Percentiles rank a stretch among this genome's conserved stretches.
Evolutionary conservation across 2,797 vertebrate species (phyloP).

Genomic region (Pseudochirops corinnae): DNA sequence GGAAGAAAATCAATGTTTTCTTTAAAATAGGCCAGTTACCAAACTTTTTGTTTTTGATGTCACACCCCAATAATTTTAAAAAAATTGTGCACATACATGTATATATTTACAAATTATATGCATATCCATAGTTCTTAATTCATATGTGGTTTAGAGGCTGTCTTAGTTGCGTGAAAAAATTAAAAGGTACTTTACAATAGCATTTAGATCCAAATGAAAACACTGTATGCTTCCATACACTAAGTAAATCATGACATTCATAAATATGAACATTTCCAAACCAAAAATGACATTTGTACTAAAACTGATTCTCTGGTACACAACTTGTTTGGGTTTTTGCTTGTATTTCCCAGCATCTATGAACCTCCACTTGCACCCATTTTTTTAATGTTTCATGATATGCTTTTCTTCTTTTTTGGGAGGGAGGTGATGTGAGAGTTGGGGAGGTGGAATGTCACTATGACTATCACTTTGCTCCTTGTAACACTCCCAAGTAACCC

Average conservation of each 20-base stretch:
- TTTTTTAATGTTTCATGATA: neutral
- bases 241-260: neutral
- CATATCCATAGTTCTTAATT: neutral
- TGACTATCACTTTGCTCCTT: neutral
- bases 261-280: too few species aligned
- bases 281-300: too few species aligned
- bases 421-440: neutral
- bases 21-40: neutral
- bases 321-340: too few species aligned
- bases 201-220: neutral
- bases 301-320: too few species aligned
- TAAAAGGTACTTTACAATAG: neutral
- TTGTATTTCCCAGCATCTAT: neutral
- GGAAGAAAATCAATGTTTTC: neutral
- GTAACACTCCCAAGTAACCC: neutral
- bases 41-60: too few species aligned
- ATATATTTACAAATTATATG: neutral
- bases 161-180: too few species aligned
- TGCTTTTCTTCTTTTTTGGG: neutral
- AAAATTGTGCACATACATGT: too few species aligned
- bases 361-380: neutral
- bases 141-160: neutral
- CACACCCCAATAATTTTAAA: too few species aligned
- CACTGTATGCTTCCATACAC: neutral
- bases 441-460: neutral